A percentile compares a stretch with the other conserved stretches of the same genome.
Evolutionary conservation across 2,888 invertebrate genomes (phyloP).

Genomic region (Nymphalis polychloros): DNA sequence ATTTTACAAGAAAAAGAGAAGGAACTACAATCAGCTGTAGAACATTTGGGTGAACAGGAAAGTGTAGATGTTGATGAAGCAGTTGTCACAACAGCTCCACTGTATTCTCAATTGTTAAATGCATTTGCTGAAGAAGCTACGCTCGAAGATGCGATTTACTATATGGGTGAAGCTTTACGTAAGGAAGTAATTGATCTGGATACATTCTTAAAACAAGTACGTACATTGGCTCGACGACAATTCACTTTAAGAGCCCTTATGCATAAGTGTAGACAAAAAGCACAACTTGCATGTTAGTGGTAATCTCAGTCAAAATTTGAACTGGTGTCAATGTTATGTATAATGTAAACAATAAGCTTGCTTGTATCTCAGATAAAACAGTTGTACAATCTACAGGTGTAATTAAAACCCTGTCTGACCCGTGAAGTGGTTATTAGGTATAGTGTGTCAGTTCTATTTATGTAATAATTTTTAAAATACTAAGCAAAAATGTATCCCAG

Average conservation of each 20-base stretch:
- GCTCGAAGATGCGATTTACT: slow-evolving; percentile 98
- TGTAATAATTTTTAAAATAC: too few species aligned
- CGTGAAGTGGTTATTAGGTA: too few species aligned
- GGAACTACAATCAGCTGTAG: slow-evolving; percentile 91
- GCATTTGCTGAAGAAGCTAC: slow-evolving; percentile 99
- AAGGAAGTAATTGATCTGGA: slow-evolving; percentile 97
- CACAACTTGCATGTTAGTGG: slow-evolving; percentile 88
- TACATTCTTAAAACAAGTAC: slow-evolving; percentile 97
- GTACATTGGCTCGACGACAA: slow-evolving; percentile 96
- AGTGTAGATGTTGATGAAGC: slow-evolving; percentile 97
- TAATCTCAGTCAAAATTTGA: slow-evolving; percentile 16
- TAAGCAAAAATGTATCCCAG: too few species aligned
- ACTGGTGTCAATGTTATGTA: slow-evolving; percentile 25
- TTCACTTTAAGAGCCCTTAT: slow-evolving; percentile 97
- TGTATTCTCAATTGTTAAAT: slow-evolving; percentile 97
- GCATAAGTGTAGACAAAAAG: slow-evolving; percentile 98
- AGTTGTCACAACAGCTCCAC: slow-evolving; percentile 96
- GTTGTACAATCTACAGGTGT: slow-evolving; percentile 17
- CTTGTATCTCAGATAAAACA: slow-evolving; percentile 16
- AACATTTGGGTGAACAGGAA: slow-evolving; percentile 88
- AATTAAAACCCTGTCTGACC: too few species aligned
- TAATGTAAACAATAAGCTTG: slow-evolving; percentile 28
- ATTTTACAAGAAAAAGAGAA: slow-evolving; percentile 93
- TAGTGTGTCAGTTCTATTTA: too few species aligned
- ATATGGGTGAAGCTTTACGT: slow-evolving; percentile 96